phyloP scores from a whole-genome alignment of 1,140 invertebrate species.

The Anastrepha ludens region DNA sequence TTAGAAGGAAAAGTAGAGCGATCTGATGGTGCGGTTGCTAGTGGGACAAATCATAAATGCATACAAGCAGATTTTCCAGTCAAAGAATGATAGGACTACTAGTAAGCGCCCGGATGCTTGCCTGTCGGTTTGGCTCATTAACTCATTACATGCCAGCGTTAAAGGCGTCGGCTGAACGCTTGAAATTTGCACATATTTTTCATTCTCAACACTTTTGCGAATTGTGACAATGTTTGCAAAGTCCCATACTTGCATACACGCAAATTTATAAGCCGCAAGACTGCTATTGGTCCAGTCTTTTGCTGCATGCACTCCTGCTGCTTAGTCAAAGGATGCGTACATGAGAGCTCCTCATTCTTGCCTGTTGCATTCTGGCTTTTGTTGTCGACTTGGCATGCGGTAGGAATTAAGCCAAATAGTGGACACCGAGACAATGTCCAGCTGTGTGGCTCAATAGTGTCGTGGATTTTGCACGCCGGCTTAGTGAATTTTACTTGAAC shows the following conservation, averaged over 20 bases:
- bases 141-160: background rate
- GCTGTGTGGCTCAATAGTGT: background rate
- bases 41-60: constrained; percentile 64
- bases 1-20: no score
- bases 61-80: constrained; percentile 72
- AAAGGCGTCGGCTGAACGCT: constrained; percentile 55
- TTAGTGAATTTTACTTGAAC: background rate
- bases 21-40: no score
- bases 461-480: constrained; percentile 26
- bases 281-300: background rate
- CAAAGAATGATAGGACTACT: constrained; percentile 57
- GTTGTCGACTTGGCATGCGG: constrained; percentile 12
- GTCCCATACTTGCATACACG: background rate
- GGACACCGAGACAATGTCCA: background rate
- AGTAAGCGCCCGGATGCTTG: background rate
- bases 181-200: constrained; percentile 68
- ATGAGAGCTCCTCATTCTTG: background rate
- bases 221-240: background rate
- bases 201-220: constrained; percentile 20
- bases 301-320: background rate
- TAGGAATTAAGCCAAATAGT: constrained; percentile 13
- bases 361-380: background rate
- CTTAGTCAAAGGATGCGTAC: constrained; percentile 16
- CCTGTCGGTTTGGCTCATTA: background rate
- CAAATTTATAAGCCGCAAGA: background rate